Evolutionary conservation across 2,797 vertebrate species (phyloP), one percentile per base, ranked within the genome.

Genomic region (Hyperoplus immaculatus): DNA sequence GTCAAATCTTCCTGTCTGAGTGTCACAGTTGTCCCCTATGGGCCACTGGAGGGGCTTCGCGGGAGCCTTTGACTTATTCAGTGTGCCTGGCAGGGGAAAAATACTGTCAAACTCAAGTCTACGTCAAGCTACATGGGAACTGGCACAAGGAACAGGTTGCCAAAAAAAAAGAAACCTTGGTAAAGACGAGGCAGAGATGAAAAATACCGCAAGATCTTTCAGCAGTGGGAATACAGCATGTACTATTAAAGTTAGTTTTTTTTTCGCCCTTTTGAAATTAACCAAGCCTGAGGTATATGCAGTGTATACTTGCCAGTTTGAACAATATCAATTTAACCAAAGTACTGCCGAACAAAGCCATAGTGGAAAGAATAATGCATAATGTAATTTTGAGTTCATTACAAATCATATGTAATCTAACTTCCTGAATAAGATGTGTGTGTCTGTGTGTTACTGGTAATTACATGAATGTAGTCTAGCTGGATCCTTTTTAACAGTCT

Each of bases 1-100:
- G 77, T 83, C 60, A 75, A 10, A 73, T 78, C 47, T 69, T 62
- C 66, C n/a, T n/a, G 15, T 81, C 68, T 54, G 59, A 64, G 64
- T 38, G 45, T 42, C 62, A 13, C 59, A 49, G 43, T 4, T 53
- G 39, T 78, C 71, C 69, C 78, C 53, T 5, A 54, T 43, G 77
- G 57, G 57, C 46, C 49, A 68, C 69, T 5, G 9, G 49, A 58
- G 49, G 42, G 62, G 72, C 39, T 69, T 78, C 53, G 4, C 43
- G 14, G 0, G 64, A 76, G 51, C 15, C 36, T 51, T 57, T 55
- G 67, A 75, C 67, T 69, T 45, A 57, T 59, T 73, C 69, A 65
- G 1, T 15, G 2, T 70, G 41, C 9, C 45, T 69, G 62, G 18
- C 2, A 29, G 54, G 38, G 57, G 29, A 76, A 51, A 60, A 72